These are phyloP conservation scores for Tenebrosternarchus preto DNA, from an alignment of 2,113 vertebrate species.

Conservation along the genomic window DNA sequence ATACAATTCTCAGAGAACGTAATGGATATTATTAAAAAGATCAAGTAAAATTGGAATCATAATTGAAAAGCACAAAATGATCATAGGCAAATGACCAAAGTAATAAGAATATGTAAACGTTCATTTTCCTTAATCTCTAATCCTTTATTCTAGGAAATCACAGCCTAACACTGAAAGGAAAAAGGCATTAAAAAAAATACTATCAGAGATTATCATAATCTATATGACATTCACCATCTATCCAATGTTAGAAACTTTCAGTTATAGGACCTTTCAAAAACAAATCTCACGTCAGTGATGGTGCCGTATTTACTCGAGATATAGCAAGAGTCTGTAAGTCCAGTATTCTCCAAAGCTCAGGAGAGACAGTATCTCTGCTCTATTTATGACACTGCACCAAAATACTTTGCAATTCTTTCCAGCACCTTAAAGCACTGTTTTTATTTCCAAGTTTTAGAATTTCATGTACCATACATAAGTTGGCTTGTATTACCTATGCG, in stretches of 20 bases:
- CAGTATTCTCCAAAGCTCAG: background rate
- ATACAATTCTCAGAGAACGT: background rate
- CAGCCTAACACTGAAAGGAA: no score
- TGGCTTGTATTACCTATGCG: constrained; percentile 45
- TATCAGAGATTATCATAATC: no score
- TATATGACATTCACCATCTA: background rate
- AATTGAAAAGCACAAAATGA: background rate
- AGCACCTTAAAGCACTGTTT: constrained; percentile 24
- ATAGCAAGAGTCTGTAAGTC: constrained; percentile 11
- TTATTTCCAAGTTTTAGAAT: constrained; percentile 29
- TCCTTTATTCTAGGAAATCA: no score
- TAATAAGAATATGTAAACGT: no score
- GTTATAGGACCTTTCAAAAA: background rate
- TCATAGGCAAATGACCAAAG: background rate
- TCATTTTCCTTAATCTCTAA: no score
- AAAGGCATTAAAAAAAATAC: no score
- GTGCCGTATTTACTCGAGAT: constrained; percentile 34
- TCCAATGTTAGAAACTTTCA: background rate
- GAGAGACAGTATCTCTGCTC: constrained; percentile 17
- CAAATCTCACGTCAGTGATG: constrained; percentile 10
- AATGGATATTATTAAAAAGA: background rate
- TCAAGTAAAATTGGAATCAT: background rate
- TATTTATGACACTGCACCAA: constrained; percentile 40
- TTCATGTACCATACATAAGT: constrained; percentile 22
- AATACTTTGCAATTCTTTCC: constrained; percentile 42